Base-by-base conservation (phyloP, 2,113 vertebrate species). In the Hippopotamus amphibius region DNA sequence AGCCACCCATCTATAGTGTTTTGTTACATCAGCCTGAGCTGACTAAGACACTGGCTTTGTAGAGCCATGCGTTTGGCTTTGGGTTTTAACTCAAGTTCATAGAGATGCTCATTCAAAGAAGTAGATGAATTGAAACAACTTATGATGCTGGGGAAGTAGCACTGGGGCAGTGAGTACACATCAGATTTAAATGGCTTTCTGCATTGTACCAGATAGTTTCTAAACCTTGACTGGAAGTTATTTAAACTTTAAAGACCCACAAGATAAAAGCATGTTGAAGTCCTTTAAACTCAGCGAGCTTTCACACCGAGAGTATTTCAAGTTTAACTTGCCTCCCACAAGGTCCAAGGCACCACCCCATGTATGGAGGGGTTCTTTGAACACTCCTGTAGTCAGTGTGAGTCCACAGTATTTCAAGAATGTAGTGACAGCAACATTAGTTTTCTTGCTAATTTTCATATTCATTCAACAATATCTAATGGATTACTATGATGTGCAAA, bases 171-270 rank as follows among this genome's bases (percentile, higher is more conserved):
- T 83, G 69, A 91, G 88, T 76, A 82, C 59, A 95, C 6, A 1
- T 93, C 85, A 76, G 94, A 87, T 94, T 96, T 68, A 94, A 93
- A 96, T 97, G 90, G 68, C 55, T 96, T 97, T 97, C 72, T 33
- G 84, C 85, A 80, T 96, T 88, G 82, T 50, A 57, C 88, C 83
- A 33, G 61, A 90, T 72, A 83, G 57, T 90, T 94, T 97, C 72
- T 95, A 86, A 97, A 97, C 94, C 94, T 85, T 95, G 89, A 95
- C 96, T 97, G 65, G 66, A 96, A 98, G 88, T 97, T 94, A 97
- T 94, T 97, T 97, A 96, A 96, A 97, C 94, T 97, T 96, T 95
- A 97, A 97, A 97, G 91, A 96, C 50, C 63, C 79, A 90, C 88
- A 97, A 81, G 87, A 94, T 97, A 88, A 97, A 98, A 97, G 95